Conservation (phyloP, 2,113 vertebrate species). For the Nesoenas mayeri region DNA sequence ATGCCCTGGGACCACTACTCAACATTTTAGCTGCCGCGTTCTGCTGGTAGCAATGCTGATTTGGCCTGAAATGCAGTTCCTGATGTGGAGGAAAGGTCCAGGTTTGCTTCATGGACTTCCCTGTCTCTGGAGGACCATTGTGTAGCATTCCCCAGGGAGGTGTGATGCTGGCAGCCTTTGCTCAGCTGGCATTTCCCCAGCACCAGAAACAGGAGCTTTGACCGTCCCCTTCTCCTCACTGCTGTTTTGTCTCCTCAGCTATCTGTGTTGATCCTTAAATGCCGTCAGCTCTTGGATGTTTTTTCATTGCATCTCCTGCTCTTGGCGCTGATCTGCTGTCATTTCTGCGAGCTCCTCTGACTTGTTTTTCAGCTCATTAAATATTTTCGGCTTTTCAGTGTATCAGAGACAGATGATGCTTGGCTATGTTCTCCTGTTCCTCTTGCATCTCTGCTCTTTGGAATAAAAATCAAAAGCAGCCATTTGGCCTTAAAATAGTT, state of each 20-base stretch:
- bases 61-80: neutral
- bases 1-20: neutral
- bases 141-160: neutral
- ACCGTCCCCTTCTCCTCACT: neutral
- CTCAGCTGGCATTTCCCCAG: neutral
- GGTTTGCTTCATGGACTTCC: neutral
- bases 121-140: neutral
- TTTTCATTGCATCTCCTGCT: neutral
- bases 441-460: neutral
- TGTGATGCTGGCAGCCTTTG: neutral
- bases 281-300: neutral
- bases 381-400: accelerated
- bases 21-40: neutral
- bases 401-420: constrained; percentile 8
- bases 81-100: neutral
- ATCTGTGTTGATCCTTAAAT: neutral
- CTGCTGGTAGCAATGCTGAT: neutral
- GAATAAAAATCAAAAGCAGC: neutral
- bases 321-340: neutral
- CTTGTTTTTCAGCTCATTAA: constrained; percentile 39
- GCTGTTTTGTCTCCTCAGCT: neutral
- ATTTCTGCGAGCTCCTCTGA: neutral
- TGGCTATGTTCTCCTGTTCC: neutral
- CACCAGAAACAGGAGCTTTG: neutral
- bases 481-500: neutral